Base-by-base conservation (phyloP, 35 echinoderm and acorn worm species). In the Strongylocentrotus purpuratus region DNA sequence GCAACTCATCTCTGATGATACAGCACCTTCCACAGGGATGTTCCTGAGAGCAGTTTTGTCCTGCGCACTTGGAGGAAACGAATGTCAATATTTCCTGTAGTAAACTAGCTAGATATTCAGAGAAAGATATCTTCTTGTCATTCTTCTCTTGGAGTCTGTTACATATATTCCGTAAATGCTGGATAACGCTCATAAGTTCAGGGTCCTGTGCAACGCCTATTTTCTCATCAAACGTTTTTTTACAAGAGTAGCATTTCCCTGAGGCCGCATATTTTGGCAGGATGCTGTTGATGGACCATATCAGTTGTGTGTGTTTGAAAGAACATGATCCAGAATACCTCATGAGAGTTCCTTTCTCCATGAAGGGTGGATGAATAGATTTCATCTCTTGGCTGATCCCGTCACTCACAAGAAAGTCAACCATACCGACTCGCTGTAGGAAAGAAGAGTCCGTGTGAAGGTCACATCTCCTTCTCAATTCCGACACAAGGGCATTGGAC, bases 361-460 rank as follows among this genome's bases (percentile, higher is more conserved):
- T 58, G 33, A 93, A 31, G 11, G 91, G 18, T 47, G 91, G n/a
- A 58, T 58, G 48, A 93, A 93, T 33, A 15, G 45, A 31, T 58
- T 58, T 5, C 13, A 58, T 13, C 15, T 93, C 8, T 47, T 48
- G 47, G 46, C 28, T n/a, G 31, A 93, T 31, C 18, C n/a, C 9
- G 17, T 58, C 48, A 13, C 46, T 93, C 9, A 93, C 48, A 47
- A 93, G 91, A 93, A 93, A 93, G 5, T 31, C 31, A 93, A 93
- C 28, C 18, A 12, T 14, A 13, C 91, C n/a, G 46, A 55, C 48
- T 93, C 8, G 0, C 46, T 58, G 45, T 5, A 50, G 31, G 7
- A 93, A 93, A 15, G 17, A 13, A 47, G 17, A 32, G 28, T 93
- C 48, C 1, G 0, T 32, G 48, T 93, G 91, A 50, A 93, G 48